A percentile compares a stretch with the other conserved stretches of the same genome.
Conservation (phyloP, 2,888 invertebrate genomes). For the Dolomedes plantarius region DNA sequence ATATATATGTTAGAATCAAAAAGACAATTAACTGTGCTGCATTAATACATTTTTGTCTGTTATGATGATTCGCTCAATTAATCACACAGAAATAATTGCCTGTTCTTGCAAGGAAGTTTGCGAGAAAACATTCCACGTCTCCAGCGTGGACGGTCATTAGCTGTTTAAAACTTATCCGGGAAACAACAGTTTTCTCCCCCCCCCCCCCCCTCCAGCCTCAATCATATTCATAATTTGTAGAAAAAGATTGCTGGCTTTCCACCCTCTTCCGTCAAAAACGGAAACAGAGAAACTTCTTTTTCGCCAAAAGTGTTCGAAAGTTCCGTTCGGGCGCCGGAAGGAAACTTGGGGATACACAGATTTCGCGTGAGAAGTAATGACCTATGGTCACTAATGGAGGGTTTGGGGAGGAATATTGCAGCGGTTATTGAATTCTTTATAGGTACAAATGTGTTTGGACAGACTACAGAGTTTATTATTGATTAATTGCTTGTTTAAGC, state of each 20-base stretch:
- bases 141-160: too few relatives aligned
- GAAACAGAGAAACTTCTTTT: conserved; percentile 5
- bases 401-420: not conserved
- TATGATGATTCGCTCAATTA: too few relatives aligned
- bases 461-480: not conserved
- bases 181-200: too few relatives aligned
- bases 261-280: not conserved
- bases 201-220: not conserved
- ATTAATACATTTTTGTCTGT: too few relatives aligned
- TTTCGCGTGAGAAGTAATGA: conserved; percentile 9
- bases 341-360: not conserved
- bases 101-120: too few relatives aligned
- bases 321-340: not conserved
- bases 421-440: not conserved
- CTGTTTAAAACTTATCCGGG: too few relatives aligned
- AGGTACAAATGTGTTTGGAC: not conserved
- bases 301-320: not conserved
- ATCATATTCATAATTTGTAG: not conserved
- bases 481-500: not conserved
- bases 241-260: not conserved
- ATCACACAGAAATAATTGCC: too few relatives aligned
- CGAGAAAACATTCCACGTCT: too few relatives aligned
- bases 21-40: too few relatives aligned
- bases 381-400: conserved; percentile 6
- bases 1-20: too few relatives aligned